Evolutionary conservation across 2,888 invertebrate species (phyloP).

Genomic region (Plusia festucae): DNA sequence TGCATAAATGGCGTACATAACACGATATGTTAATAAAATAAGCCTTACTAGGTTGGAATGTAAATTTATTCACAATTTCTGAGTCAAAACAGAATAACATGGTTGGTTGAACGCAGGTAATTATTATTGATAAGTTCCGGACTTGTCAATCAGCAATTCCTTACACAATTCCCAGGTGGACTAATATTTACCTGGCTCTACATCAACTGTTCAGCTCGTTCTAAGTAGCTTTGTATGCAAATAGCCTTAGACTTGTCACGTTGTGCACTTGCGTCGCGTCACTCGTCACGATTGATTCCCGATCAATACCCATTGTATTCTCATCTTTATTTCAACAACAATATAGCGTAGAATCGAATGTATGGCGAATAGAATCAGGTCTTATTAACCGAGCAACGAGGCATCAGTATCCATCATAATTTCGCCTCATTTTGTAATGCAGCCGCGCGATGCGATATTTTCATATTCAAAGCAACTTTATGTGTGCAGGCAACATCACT

Average conservation of each 20-base stretch:
- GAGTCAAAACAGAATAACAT: conserved; percentile 48
- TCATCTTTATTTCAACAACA: conserved; percentile 46
- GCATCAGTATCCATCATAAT: conserved; percentile 88
- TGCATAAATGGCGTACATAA: conserved; percentile 42
- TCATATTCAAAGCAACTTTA: conserved; percentile 74
- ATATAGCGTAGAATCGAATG: conserved; percentile 61
- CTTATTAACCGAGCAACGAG: conserved; percentile 85
- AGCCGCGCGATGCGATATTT: conserved; percentile 79
- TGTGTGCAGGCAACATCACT: conserved; percentile 48
- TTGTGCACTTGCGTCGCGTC: conserved; percentile 67
- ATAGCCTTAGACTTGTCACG: conserved; percentile 56
- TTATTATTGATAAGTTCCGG: conserved; percentile 49
- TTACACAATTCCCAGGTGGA: conserved; percentile 48
- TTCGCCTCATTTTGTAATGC: conserved; percentile 87
- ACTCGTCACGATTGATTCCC: conserved; percentile 69
- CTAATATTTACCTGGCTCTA: conserved; percentile 34
- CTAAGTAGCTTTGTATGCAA: conserved; percentile 49
- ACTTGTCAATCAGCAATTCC: conserved; percentile 47
- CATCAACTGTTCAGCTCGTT: conserved; percentile 33
- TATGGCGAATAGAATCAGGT: conserved; percentile 69
- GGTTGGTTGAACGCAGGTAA: conserved; percentile 38
- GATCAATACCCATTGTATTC: conserved; percentile 46
- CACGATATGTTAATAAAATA: conserved; percentile 51
- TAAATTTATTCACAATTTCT: conserved; percentile 56
- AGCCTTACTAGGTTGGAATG: conserved; percentile 45